Evolutionary conservation across 2,888 invertebrate genomes (phyloP).

Genomic region (Muschampia staudingeri): DNA sequence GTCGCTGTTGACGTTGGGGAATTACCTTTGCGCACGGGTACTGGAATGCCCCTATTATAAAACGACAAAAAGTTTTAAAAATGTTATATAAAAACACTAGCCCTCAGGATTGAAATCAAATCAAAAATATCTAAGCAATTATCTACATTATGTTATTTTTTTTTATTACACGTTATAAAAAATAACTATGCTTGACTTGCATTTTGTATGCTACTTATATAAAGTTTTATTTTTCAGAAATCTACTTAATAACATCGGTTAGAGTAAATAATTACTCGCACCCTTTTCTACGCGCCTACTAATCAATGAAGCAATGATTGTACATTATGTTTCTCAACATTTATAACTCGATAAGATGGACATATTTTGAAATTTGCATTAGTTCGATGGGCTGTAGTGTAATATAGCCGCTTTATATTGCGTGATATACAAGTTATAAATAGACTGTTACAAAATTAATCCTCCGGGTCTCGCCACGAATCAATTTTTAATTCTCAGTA

Average conservation of each 20-base stretch:
- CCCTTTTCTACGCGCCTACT: no score
- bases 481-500: slow-evolving; percentile 32
- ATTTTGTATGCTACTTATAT: no score
- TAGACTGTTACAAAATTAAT: slow-evolving; percentile 36
- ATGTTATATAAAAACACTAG: no score
- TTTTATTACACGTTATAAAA: no score
- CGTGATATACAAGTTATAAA: slow-evolving; percentile 40
- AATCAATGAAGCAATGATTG: neutral
- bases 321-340: slow-evolving; percentile 17
- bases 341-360: neutral
- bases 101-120: no score
- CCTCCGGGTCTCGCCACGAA: slow-evolving; percentile 25
- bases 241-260: no score
- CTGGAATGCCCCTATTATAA: slow-evolving; percentile 89
- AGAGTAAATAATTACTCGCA: no score
- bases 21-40: slow-evolving; percentile 87
- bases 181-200: no score
- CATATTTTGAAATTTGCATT: slow-evolving; percentile 27
- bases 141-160: no score
- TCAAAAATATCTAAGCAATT: no score
- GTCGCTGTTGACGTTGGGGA: slow-evolving; percentile 83
- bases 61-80: neutral
- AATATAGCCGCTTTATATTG: slow-evolving; percentile 24
- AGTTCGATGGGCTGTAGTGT: slow-evolving; percentile 40
- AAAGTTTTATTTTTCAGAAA: no score